Evolutionary conservation across 2,888 invertebrate species (phyloP), one percentile per base, ranked within the genome.

Genomic region (Aphelenchoides bicaudatus): DNA sequence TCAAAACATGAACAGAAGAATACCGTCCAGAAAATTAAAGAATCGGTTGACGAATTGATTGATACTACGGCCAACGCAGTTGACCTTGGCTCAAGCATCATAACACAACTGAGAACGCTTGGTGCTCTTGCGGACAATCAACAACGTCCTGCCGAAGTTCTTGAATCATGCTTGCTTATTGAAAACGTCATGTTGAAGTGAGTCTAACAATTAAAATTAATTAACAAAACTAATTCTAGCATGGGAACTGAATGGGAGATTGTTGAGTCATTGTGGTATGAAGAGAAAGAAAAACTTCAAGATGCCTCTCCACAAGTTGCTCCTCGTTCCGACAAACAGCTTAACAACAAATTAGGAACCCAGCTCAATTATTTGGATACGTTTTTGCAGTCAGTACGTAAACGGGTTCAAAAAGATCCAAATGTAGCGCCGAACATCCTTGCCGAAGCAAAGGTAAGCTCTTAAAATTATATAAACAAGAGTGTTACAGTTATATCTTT

Each of bases 61-160:
- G 88, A 88, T 67, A 83, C 86, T 4, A 84, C 89, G 2, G 88
- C 89, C 85, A 84, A 85, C n/a, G 87, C 89, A 2, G 82, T 90
- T 49, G 88, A 88, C 76, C 86, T 88, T 66, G 90, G 90, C 28
- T 58, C 72, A 16, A 67, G 84, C 54, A 82, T 90, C 63, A 82
- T 90, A 72, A 87, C 86, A 50, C 85, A 86, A 74, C 82, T 90
- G 65, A 86, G 86, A 73, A 87, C 88, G 79, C 84, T 89, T 68
- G 86, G 86, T 57, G 84, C 85, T 77, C 84, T 87, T 60, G 84
- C 88, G 71, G 88, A 88, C 79, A 87, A 87, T 61, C 83, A 87
- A 25, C 80, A 80, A 54, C 79, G 82, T 70, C 76, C 80, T 30
- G 80, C 80, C 59, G 82, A 83, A 58, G 81, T 81, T 59, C 79